These are phyloP conservation scores for Plagodis dolabraria DNA, from an alignment of 2,888 invertebrate species.

Conservation along the genomic window DNA sequence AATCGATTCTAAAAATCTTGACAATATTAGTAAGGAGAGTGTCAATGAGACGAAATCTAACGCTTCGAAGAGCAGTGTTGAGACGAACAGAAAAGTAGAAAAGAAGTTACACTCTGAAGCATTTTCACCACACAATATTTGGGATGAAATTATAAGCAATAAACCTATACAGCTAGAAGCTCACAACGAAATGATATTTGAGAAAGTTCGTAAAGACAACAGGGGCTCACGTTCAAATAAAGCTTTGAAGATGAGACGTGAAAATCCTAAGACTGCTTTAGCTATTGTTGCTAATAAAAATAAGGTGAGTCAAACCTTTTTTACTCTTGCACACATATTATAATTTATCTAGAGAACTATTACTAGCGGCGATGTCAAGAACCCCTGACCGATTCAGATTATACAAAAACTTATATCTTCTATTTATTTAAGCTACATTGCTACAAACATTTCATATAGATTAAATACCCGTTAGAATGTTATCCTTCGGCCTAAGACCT, in stretches of 20 bases:
- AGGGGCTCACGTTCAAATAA: background rate
- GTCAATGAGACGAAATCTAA: background rate
- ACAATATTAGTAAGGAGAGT: background rate
- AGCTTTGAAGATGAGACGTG: slow-evolving; percentile 1
- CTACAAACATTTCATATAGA: too few species aligned
- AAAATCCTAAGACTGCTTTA: slow-evolving; percentile 26
- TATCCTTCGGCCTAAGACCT: too few species aligned
- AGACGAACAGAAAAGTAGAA: slow-evolving; percentile 30
- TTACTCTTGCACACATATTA: too few species aligned
- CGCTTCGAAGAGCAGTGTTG: background rate
- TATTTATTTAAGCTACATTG: too few species aligned
- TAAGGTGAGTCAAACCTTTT: slow-evolving; percentile 19
- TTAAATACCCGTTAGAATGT: too few species aligned
- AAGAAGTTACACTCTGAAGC: slow-evolving; percentile 42
- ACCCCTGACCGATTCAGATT: too few species aligned
- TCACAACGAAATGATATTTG: slow-evolving; percentile 17
- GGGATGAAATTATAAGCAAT: slow-evolving; percentile 45
- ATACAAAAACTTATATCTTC: too few species aligned
- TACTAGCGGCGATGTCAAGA: too few species aligned
- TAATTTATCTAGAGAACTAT: too few species aligned
- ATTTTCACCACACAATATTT: slow-evolving; percentile 45
- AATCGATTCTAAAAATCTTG: background rate
- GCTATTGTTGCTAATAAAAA: slow-evolving; percentile 28
- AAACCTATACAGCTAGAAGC: slow-evolving; percentile 43
- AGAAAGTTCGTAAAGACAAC: slow-evolving; percentile 8